These are phyloP conservation scores for Pseudomyrmex flavicornis DNA, from an alignment of 1,140 invertebrate genomes.

Conservation along the genomic window DNA sequence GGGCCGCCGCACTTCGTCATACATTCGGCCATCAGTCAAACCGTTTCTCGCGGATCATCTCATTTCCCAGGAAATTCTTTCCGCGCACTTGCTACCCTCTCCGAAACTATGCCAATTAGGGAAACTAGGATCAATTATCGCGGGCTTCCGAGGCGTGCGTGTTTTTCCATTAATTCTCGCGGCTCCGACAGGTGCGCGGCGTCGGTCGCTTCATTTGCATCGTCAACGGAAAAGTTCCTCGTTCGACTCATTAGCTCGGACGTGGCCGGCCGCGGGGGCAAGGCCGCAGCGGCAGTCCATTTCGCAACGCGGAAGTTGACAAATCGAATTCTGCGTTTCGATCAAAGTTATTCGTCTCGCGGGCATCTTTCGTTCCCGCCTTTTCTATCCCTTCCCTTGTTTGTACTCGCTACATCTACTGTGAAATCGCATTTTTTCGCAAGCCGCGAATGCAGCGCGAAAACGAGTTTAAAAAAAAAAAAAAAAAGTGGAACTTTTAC, in stretches of 20 bases:
- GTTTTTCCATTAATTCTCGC: constrained; percentile 52
- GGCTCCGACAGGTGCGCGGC: constrained; percentile 1
- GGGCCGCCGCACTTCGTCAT: constrained; percentile 3
- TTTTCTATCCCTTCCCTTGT: neutral
- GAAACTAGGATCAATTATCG: constrained; percentile 55
- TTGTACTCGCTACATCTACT: neutral
- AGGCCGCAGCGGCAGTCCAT: constrained; percentile 62
- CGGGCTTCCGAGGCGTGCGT: constrained; percentile 3
- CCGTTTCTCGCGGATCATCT: neutral
- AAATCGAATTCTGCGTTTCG: constrained; percentile 58
- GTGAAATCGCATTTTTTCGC: too few relatives aligned
- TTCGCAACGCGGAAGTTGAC: constrained; percentile 77
- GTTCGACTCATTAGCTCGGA: constrained; percentile 77
- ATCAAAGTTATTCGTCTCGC: constrained; percentile 38
- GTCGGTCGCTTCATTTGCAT: constrained; percentile 72
- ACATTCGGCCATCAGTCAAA: constrained; percentile 28
- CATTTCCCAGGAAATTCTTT: neutral
- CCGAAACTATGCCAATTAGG: constrained; percentile 55
- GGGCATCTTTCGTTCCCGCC: neutral
- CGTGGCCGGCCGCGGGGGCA: constrained; percentile 45
- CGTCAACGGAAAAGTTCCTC: constrained; percentile 76
- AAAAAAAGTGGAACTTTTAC: neutral
- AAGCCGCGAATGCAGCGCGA: neutral
- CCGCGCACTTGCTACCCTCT: neutral
- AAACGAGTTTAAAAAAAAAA: too few relatives aligned